These are phyloP conservation scores for Zingel zingel DNA, from an alignment of 2,113 vertebrate genomes.

Conservation along the genomic window DNA sequence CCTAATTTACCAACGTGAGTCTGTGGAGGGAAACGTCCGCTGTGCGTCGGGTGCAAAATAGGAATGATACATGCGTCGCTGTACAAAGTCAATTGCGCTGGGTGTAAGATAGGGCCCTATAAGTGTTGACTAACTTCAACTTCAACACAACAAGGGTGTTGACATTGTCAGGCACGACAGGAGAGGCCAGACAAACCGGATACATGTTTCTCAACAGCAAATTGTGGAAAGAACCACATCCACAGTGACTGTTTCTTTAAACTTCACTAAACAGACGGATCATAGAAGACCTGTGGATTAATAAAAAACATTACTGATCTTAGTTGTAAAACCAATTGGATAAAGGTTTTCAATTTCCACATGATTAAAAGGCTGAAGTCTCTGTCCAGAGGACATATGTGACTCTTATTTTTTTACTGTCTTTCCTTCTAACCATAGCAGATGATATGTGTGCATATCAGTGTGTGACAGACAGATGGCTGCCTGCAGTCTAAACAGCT, in stretches of 20 bases:
- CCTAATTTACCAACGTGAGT: too few relatives aligned
- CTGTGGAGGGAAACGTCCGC: too few relatives aligned
- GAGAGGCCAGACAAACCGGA: constrained; percentile 56
- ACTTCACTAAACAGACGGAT: neutral
- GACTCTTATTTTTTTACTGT: neutral
- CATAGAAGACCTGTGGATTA: neutral
- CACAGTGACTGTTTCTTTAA: neutral
- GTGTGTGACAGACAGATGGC: neutral
- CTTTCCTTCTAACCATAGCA: neutral
- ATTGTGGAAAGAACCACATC: neutral
- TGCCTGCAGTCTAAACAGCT: neutral
- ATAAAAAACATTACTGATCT: neutral
- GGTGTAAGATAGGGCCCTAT: too few relatives aligned
- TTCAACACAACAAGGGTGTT: neutral
- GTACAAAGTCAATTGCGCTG: too few relatives aligned
- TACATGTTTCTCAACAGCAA: neutral
- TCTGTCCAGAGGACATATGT: neutral
- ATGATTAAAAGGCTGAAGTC: neutral
- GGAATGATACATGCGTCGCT: too few relatives aligned
- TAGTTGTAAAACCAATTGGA: neutral
- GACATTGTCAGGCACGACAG: constrained; percentile 5
- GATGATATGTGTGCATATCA: neutral
- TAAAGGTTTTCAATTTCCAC: neutral
- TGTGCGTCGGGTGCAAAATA: too few relatives aligned
- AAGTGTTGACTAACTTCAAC: too few relatives aligned